Conservation (phyloP, 2,888 invertebrate genomes). For the Sarcophaga variegata region DNA sequence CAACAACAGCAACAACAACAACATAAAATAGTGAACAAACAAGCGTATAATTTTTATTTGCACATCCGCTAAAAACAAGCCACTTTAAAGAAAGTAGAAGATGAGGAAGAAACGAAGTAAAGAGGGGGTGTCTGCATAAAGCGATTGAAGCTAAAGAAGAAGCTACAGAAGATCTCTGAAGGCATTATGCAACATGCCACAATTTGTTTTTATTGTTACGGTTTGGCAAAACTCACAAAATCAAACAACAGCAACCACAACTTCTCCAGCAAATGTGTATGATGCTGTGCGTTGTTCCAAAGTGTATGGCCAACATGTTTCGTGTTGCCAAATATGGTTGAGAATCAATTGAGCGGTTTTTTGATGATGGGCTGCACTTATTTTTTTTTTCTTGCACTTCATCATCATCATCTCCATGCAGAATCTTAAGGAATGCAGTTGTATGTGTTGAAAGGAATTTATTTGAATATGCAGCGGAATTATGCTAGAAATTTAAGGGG, state of each 20-base stretch:
- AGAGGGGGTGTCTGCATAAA: not conserved
- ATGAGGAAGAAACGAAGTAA: not conserved
- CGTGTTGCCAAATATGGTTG: constrained; percentile 40
- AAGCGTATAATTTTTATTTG: constrained; percentile 77
- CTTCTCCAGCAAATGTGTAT: not conserved
- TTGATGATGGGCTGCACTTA: constrained; percentile 2
- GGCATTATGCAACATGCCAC: constrained; percentile 38
- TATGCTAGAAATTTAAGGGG: not conserved
- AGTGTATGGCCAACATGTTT: constrained; percentile 63
- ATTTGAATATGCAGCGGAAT: constrained; percentile 1
- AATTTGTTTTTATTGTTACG: constrained; percentile 63
- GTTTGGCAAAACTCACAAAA: not conserved
- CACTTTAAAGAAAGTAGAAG: not conserved
- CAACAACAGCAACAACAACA: constrained; percentile 19
- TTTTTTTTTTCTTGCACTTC: not conserved
- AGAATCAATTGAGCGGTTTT: constrained; percentile 38
- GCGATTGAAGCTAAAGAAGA: constrained; percentile 5
- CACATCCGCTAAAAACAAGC: constrained; percentile 73
- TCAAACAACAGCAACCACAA: constrained; percentile 33
- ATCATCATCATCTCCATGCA: no score
- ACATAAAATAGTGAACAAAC: constrained; percentile 21
- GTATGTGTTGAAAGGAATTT: not conserved
- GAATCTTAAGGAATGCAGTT: constrained; percentile 23
- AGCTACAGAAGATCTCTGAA: not conserved
- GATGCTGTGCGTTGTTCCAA: not conserved